A percentile compares a stretch with the other conserved stretches of the same genome.
These are phyloP conservation scores for Zaprionus tsacasi DNA, from an alignment of 1,140 invertebrate species.

Conservation along the genomic window DNA sequence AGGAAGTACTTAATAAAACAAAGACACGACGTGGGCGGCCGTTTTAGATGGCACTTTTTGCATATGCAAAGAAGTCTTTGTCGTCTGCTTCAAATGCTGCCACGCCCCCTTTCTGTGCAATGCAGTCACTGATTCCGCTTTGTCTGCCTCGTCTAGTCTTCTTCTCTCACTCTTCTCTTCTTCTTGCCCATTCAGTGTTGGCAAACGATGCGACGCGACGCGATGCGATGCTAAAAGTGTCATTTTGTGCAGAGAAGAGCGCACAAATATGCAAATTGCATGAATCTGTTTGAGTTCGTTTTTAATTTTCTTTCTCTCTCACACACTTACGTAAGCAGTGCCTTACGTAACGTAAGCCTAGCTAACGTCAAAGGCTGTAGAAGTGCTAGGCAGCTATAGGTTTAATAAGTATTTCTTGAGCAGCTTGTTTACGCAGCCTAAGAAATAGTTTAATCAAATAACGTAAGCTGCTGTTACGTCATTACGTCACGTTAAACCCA, in stretches of 20 bases:
- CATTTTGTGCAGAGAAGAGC: slow-evolving; percentile 16
- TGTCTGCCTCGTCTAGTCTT: slow-evolving; percentile 19
- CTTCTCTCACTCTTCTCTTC: slow-evolving; percentile 13
- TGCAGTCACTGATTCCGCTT: slow-evolving; percentile 5
- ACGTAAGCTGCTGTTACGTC: neutral
- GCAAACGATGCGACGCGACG: slow-evolving; percentile 37
- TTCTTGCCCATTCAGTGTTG: slow-evolving; percentile 50
- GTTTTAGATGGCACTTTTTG: slow-evolving; percentile 45
- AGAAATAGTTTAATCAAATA: neutral
- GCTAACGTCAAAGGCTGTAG: neutral
- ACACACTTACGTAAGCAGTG: neutral
- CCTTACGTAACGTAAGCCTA: neutral
- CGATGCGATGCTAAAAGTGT: slow-evolving; percentile 40
- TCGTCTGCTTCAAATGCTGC: slow-evolving; percentile 13
- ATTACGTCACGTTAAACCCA: neutral
- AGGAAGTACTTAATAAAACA: slow-evolving; percentile 78
- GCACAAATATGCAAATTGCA: slow-evolving; percentile 75
- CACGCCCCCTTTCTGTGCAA: slow-evolving; percentile 14
- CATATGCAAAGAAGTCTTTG: slow-evolving; percentile 44
- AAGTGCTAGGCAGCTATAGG: neutral
- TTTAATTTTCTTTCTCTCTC: slow-evolving; percentile 19
- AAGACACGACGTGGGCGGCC: slow-evolving; percentile 64
- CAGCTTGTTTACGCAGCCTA: neutral
- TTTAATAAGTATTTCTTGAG: too few relatives aligned
- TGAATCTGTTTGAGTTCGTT: slow-evolving; percentile 65